Evolutionary conservation across 2,888 invertebrate species (phyloP), one percentile per base, ranked within the genome.

Genomic region (Heteropelma amictum): DNA sequence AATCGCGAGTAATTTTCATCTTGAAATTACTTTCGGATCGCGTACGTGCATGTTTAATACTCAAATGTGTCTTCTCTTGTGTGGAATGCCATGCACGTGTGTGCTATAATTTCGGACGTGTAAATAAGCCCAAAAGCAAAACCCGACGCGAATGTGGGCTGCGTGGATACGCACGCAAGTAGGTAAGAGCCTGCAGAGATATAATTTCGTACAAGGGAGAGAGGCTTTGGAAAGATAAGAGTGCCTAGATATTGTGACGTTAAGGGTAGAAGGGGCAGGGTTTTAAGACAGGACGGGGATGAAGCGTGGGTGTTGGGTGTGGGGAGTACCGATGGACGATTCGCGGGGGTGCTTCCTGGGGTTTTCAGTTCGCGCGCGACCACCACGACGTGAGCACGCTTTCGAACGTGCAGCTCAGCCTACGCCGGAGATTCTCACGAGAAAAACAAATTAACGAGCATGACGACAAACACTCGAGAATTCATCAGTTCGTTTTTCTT

Each of bases 301-400:
- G 60, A 69, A 60, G 40, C 21, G 38, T 10, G 33, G 45, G 40
- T 14, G 12, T 26, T 67, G 78, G 72, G 76, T 75, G 70, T 77
- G 76, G 65, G 61, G 40, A 72, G 60, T 67, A 53, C 76, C 61
- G 68, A 77, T 76, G 77, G 76, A 14, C 7, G 14, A 79, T 81
- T 79, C 77, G 80, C 75, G 78, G 80, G 80, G 85, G 77, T 83
- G 82, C 80, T 82, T 82, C 80, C 84, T 79, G 85, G 85, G 86
- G 84, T 83, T 81, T 82, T 84, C 85, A 86, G 86, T 86, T 80
- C 78, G 82, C 86, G 86, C 85, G 86, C 85, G 83, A 85, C 85
- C 85, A 79, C 78, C 87, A 85, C 82, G 82, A 79, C 81, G 84
- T 80, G 80, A 81, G 80, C 82, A 85, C 80, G 84, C n/a, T n/a